Evolutionary conservation across 2,113 vertebrate species (phyloP).

Genomic region (Excalfactoria chinensis): DNA sequence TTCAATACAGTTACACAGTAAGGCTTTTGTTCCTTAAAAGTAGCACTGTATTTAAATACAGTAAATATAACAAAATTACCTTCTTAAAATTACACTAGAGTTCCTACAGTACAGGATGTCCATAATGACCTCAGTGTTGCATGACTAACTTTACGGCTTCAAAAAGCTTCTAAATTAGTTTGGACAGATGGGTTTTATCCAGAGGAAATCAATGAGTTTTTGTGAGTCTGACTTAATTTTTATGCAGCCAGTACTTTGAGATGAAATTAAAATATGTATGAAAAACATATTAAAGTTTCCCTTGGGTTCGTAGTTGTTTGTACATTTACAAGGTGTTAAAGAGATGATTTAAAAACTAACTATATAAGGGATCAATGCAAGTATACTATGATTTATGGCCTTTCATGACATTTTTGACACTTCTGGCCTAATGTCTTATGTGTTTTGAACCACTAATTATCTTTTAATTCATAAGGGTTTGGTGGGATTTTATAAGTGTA

Average conservation of each 20-base stretch:
- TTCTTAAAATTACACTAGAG: slow-evolving; percentile 82
- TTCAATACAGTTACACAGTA: slow-evolving; percentile 84
- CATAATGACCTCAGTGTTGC: slow-evolving; percentile 87
- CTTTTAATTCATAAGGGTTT: slow-evolving; percentile 89
- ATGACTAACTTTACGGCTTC: slow-evolving; percentile 80
- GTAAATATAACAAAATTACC: slow-evolving; percentile 89
- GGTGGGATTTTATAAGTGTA: slow-evolving; percentile 81
- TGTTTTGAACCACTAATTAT: slow-evolving; percentile 91
- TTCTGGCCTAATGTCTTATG: slow-evolving; percentile 81
- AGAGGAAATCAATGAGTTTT: slow-evolving; percentile 89
- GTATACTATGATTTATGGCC: slow-evolving; percentile 89
- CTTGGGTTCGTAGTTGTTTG: slow-evolving; percentile 83
- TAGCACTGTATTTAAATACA: slow-evolving; percentile 87
- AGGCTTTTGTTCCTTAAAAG: slow-evolving; percentile 85
- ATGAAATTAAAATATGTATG: slow-evolving; percentile 94
- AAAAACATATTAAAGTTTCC: slow-evolving; percentile 92
- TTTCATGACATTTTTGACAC: slow-evolving; percentile 90
- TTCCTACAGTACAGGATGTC: slow-evolving; percentile 80
- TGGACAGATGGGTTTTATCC: slow-evolving; percentile 90
- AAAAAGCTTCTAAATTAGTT: slow-evolving; percentile 86
- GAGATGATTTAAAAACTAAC: slow-evolving; percentile 86
- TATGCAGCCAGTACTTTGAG: slow-evolving; percentile 84
- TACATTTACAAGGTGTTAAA: slow-evolving; percentile 85
- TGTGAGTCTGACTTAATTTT: slow-evolving; percentile 89
- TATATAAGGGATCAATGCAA: slow-evolving; percentile 81